A percentile compares a stretch with the other conserved stretches of the same genome.
Evolutionary conservation across 2,888 invertebrate species (phyloP).

Genomic region (Congeria kusceri): DNA sequence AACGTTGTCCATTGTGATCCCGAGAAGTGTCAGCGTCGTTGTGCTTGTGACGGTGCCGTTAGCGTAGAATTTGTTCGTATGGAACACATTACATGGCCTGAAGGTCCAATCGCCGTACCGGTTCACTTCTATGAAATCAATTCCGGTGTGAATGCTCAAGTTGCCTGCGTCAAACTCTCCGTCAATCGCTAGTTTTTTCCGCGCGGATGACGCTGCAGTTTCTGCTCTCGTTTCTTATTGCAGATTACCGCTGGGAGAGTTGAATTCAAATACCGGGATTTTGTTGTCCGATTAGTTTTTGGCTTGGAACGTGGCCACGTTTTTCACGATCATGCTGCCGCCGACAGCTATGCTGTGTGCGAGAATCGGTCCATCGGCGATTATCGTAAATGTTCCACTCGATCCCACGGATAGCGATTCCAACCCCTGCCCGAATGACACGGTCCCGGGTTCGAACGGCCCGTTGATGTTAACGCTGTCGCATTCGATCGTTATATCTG

Average conservation of each 20-base stretch:
- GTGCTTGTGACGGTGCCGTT: too few species aligned
- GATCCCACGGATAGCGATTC: constrained; percentile 53
- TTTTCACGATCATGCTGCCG: constrained; percentile 64
- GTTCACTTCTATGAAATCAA: constrained; percentile 56
- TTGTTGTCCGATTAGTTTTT: neutral
- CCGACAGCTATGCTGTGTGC: constrained; percentile 57
- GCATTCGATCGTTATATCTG: too few species aligned
- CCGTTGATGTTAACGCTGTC: too few species aligned
- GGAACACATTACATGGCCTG: constrained; percentile 49
- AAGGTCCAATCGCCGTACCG: constrained; percentile 63
- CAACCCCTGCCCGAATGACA: constrained; percentile 62
- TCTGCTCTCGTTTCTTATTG: constrained; percentile 44
- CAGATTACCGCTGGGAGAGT: constrained; percentile 56
- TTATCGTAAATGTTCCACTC: constrained; percentile 57
- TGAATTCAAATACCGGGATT: constrained; percentile 54
- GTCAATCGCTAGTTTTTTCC: constrained; percentile 58
- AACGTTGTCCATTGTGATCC: too few species aligned
- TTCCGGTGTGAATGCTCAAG: constrained; percentile 48
- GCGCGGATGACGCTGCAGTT: constrained; percentile 57
- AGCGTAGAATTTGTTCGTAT: constrained; percentile 51
- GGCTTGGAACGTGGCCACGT: constrained; percentile 62
- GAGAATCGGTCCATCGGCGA: constrained; percentile 58
- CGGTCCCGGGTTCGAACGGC: constrained; percentile 59
- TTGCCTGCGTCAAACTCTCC: constrained; percentile 54
- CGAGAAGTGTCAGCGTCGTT: too few species aligned